These are phyloP conservation scores for Isaurus tuberculatus DNA, from an alignment of 92 coral and sea anemone genomes.

Conservation along the genomic window DNA sequence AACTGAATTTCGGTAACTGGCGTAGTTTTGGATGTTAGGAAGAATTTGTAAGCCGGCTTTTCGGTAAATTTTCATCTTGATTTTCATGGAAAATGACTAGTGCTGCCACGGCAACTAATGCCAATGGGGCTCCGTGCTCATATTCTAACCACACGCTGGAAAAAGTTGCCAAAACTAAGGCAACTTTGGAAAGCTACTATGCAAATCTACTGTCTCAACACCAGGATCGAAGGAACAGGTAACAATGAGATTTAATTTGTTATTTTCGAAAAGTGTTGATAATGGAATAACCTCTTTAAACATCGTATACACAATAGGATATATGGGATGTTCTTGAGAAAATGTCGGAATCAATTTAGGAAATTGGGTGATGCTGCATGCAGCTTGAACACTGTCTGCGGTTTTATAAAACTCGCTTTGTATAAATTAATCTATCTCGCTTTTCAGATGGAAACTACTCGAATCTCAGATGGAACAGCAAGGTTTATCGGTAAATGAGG, in stretches of 20 bases:
- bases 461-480: conserved; percentile 92
- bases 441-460: conserved; percentile 73
- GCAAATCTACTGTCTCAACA: conserved; percentile 91
- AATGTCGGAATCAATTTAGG: conserved; percentile 4
- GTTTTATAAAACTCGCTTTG: conserved; percentile 15
- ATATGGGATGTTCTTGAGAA: not conserved
- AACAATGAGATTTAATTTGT: not conserved
- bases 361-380: not conserved
- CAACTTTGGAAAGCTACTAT: conserved; percentile 93
- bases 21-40: conserved; percentile 20
- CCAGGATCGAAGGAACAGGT: conserved; percentile 94
- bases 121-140: conserved; percentile 81
- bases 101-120: conserved; percentile 79
- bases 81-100: conserved; percentile 70
- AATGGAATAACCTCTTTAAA: not conserved
- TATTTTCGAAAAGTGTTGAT: not conserved
- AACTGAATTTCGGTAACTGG: conserved; percentile 32
- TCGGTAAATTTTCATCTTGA: conserved; percentile 40
- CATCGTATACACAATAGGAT: not conserved
- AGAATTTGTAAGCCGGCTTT: conserved; percentile 41
- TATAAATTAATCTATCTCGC: conserved; percentile 10
- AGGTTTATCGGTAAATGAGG: conserved; percentile 87
- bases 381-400: conserved; percentile 28
- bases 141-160: conserved; percentile 97
- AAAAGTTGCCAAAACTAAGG: conserved; percentile 96